phyloP scores from a whole-genome alignment of 2,113 vertebrate genomes.

The Strix aluco region DNA sequence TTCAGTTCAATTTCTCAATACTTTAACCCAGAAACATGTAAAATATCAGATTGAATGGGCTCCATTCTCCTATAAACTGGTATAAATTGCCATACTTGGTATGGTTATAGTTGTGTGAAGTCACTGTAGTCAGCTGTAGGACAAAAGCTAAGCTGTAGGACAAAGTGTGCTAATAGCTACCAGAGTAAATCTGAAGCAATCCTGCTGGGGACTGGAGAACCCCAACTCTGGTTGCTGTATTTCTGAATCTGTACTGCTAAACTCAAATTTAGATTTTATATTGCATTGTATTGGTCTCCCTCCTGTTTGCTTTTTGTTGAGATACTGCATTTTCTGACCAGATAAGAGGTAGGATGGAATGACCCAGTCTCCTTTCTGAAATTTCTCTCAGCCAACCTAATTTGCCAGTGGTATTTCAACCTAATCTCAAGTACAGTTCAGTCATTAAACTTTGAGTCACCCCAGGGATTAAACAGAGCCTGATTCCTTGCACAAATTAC shows the following conservation, averaged over 20 bases:
- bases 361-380: neutral
- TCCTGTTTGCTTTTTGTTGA: neutral
- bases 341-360: neutral
- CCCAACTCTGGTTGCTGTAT: neutral
- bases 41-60: neutral
- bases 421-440: neutral
- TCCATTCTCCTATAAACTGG: neutral
- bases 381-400: neutral
- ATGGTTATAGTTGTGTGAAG: neutral
- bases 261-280: neutral
- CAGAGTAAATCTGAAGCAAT: neutral
- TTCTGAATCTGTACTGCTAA: neutral
- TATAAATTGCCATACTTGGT: neutral
- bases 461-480: slow-evolving; percentile 4
- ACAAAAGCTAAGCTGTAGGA: neutral
- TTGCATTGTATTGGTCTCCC: neutral
- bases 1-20: neutral
- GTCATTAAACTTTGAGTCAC: slow-evolving; percentile 34
- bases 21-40: neutral
- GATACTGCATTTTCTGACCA: neutral
- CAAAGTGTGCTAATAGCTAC: neutral
- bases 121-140: neutral
- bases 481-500: neutral
- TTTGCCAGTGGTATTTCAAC: neutral
- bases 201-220: neutral